Conservation (phyloP, 1,140 invertebrate species). For the Argopecten irradians region DNA sequence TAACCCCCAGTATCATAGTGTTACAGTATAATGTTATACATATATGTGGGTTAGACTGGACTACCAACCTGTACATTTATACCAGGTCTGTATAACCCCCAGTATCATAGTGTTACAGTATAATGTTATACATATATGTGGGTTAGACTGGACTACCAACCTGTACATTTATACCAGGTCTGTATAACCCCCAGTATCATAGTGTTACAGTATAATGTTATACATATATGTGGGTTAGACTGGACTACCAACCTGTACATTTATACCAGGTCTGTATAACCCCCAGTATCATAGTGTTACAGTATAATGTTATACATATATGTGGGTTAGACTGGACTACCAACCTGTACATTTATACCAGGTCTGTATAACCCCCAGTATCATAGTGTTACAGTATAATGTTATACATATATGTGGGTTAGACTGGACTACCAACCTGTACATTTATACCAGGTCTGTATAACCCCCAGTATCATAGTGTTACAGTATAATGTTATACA, state of each 20-base stretch:
- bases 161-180: conserved; percentile 85
- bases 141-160: too few relatives aligned
- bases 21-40: too few relatives aligned
- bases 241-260: too few relatives aligned
- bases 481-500: too few relatives aligned
- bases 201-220: too few relatives aligned
- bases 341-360: conserved; percentile 86
- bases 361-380: conserved; percentile 88
- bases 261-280: conserved; percentile 86
- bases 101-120: conserved; percentile 90
- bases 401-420: too few relatives aligned
- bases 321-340: too few relatives aligned
- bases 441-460: conserved; percentile 87
- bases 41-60: too few relatives aligned
- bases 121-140: too few relatives aligned
- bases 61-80: conserved; percentile 84
- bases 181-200: conserved; percentile 90
- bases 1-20: conserved; percentile 88
- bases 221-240: too few relatives aligned
- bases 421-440: too few relatives aligned
- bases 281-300: conserved; percentile 90
- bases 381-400: conserved; percentile 87
- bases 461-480: conserved; percentile 88
- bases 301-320: too few relatives aligned
- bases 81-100: conserved; percentile 87